Conservation (phyloP, 1,140 invertebrate species). For the Aphidius ervi region DNA sequence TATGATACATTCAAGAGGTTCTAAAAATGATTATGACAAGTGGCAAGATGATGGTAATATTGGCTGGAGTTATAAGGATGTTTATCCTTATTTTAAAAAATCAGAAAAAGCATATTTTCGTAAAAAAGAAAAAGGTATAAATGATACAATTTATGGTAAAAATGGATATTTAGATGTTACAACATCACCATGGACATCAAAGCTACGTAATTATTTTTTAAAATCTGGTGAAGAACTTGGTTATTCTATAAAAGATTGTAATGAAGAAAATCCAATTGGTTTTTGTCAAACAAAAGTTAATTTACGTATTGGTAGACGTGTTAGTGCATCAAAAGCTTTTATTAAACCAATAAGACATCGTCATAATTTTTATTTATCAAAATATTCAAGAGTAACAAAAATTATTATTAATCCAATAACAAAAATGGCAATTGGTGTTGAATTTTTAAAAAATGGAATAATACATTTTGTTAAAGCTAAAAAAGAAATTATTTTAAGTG, state of each 20-base stretch:
- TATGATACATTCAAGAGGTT: slow-evolving; percentile 73
- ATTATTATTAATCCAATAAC: slow-evolving; percentile 62
- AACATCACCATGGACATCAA: slow-evolving; percentile 60
- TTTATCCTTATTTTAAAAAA: slow-evolving; percentile 80
- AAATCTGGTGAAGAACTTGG: slow-evolving; percentile 57
- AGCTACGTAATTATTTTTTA: slow-evolving; percentile 57
- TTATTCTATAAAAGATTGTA: slow-evolving; percentile 55
- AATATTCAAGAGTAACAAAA: slow-evolving; percentile 62
- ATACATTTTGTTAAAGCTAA: slow-evolving; percentile 47
- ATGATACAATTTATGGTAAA: slow-evolving; percentile 57
- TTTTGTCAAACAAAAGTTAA: slow-evolving; percentile 69
- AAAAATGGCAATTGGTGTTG: slow-evolving; percentile 62
- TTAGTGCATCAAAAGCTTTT: slow-evolving; percentile 69
- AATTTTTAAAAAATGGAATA: slow-evolving; percentile 59
- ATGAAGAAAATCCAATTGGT: slow-evolving; percentile 59
- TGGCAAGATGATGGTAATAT: slow-evolving; percentile 73
- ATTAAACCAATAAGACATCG: slow-evolving; percentile 59
- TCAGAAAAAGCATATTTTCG: slow-evolving; percentile 58
- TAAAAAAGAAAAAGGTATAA: neutral
- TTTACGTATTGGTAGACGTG: slow-evolving; percentile 63
- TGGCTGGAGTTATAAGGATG: slow-evolving; percentile 81
- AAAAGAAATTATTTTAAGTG: slow-evolving; percentile 59
- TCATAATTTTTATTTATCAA: slow-evolving; percentile 67
- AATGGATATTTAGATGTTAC: slow-evolving; percentile 67
- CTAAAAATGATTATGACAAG: slow-evolving; percentile 65